These are phyloP conservation scores for Lissonota sp. DNA, from an alignment of 2,888 invertebrate genomes.

Conservation along the genomic window DNA sequence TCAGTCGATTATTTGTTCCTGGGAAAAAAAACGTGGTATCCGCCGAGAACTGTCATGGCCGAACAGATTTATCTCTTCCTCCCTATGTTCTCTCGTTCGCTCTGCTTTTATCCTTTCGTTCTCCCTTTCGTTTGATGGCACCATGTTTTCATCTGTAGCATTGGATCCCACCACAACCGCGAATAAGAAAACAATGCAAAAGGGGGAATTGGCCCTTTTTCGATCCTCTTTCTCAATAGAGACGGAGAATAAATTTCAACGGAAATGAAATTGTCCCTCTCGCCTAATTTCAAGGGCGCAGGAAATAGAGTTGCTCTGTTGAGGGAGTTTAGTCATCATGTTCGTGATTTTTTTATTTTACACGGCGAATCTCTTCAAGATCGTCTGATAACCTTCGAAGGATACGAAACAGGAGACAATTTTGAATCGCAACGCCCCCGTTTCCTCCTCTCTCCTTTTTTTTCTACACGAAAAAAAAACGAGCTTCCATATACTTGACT, in stretches of 20 bases:
- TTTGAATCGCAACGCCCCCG: too few species aligned
- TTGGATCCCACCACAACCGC: background rate
- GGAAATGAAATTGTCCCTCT: background rate
- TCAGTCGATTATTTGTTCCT: conserved; percentile 69
- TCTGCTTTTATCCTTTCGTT: background rate
- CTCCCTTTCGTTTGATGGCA: background rate
- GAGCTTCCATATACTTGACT: conserved; percentile 36
- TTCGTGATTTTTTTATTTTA: too few species aligned
- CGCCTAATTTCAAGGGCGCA: conserved; percentile 1
- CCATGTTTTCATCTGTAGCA: conserved; percentile 24
- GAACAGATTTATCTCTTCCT: conserved; percentile 67
- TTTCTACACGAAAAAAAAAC: background rate
- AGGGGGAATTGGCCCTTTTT: conserved; percentile 42
- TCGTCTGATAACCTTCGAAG: too few species aligned
- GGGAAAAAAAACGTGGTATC: conserved; percentile 56
- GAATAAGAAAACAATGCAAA: conserved; percentile 24
- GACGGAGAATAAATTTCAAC: background rate
- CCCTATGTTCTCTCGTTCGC: background rate
- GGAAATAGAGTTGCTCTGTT: too few species aligned
- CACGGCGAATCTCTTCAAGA: too few species aligned
- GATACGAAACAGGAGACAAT: too few species aligned
- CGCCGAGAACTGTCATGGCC: conserved; percentile 54
- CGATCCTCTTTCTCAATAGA: conserved; percentile 17
- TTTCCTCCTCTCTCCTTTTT: too few species aligned
- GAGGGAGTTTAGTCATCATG: background rate